Evolutionary conservation across 2,888 invertebrate species (phyloP).

Genomic region (Cheilosia soror): DNA sequence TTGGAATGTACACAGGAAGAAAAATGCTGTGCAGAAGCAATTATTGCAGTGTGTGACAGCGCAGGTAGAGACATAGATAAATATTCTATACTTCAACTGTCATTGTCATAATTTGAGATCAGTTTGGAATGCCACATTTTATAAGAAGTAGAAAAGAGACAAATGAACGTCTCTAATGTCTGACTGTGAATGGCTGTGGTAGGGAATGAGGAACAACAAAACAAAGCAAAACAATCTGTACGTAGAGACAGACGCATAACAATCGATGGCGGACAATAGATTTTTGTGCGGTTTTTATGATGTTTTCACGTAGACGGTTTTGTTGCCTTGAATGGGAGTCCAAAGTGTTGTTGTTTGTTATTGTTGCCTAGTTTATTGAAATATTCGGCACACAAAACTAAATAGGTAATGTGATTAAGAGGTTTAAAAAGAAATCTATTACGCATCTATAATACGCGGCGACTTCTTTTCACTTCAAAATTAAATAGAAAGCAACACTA

Average conservation of each 20-base stretch:
- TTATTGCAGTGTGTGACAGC: not conserved
- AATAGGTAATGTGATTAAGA: slow-evolving; percentile 42
- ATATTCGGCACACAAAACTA: slow-evolving; percentile 28
- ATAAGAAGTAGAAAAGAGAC: not conserved
- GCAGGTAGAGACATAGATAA: slow-evolving; percentile 25
- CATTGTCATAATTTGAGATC: slow-evolving; percentile 57
- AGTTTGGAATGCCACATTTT: slow-evolving; percentile 35
- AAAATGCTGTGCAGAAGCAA: slow-evolving; percentile 26
- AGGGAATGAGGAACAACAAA: no score
- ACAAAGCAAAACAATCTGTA: no score
- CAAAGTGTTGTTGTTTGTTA: slow-evolving; percentile 11
- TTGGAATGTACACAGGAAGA: slow-evolving; percentile 49
- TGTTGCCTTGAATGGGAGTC: slow-evolving; percentile 37
- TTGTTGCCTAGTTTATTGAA: slow-evolving; percentile 38
- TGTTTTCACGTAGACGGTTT: slow-evolving; percentile 37
- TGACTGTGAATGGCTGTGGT: not conserved
- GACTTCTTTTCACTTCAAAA: no score
- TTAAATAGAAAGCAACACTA: no score
- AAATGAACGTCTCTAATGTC: not conserved
- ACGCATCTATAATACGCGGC: slow-evolving; percentile 7
- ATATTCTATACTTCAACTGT: slow-evolving; percentile 1
- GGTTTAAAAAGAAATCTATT: slow-evolving; percentile 47
- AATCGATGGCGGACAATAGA: slow-evolving; percentile 50
- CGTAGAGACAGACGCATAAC: slow-evolving; percentile 10
- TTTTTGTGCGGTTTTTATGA: slow-evolving; percentile 56